These are phyloP conservation scores for Trinorchestia longiramus DNA, from an alignment of 1,140 invertebrate genomes.

Conservation along the genomic window DNA sequence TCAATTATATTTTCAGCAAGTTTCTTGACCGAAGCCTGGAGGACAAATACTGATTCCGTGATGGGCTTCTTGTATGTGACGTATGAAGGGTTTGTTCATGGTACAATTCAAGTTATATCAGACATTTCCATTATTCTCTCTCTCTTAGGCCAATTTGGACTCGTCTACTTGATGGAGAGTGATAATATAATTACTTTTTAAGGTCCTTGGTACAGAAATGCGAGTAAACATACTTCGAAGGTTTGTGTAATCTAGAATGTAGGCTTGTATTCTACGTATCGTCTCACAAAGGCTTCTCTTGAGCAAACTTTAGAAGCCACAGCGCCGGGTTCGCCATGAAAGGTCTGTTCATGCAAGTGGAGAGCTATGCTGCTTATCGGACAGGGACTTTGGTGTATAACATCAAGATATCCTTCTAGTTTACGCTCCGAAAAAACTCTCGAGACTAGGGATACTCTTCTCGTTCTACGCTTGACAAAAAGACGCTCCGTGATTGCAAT, in stretches of 20 bases:
- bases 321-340: neutral
- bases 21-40: neutral
- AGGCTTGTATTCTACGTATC: neutral
- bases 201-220: neutral
- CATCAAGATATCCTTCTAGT: conserved; percentile 17
- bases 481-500: conserved; percentile 31
- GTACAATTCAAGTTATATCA: neutral
- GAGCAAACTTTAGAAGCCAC: neutral
- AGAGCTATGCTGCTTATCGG: conserved; percentile 40
- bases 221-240: neutral
- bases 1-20: conserved; percentile 31
- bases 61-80: neutral
- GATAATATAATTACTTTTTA: neutral
- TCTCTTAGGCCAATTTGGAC: neutral
- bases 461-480: conserved; percentile 46
- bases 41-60: neutral
- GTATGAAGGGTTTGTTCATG: neutral
- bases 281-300: neutral
- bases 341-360: conserved; percentile 39
- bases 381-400: conserved; percentile 34
- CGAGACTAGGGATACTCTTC: conserved; percentile 33
- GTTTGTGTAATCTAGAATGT: neutral
- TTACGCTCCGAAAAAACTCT: conserved; percentile 20
- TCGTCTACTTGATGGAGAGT: neutral
- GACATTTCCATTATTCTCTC: neutral